These are phyloP conservation scores for Trachymyrmex septentrionalis DNA, from an alignment of 1,140 invertebrate genomes.

Conservation along the genomic window DNA sequence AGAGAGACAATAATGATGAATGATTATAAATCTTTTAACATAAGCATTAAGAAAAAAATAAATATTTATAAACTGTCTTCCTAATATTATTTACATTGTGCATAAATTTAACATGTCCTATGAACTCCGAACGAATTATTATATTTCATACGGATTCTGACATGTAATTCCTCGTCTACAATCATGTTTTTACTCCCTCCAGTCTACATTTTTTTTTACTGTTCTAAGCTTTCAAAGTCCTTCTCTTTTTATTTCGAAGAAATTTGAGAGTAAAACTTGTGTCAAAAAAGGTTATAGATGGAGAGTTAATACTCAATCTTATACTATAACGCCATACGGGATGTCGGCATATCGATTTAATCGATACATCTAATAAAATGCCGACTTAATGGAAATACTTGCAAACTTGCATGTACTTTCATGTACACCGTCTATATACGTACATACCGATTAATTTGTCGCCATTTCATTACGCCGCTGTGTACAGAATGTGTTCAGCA, in stretches of 20 bases:
- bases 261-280: no score
- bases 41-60: neutral
- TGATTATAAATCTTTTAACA: neutral
- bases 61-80: neutral
- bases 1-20: neutral
- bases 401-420: slow-evolving; percentile 43
- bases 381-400: slow-evolving; percentile 31
- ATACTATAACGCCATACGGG: neutral
- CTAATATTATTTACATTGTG: neutral
- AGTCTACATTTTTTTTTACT: no score
- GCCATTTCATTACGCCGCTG: slow-evolving; percentile 62
- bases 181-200: no score
- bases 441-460: slow-evolving; percentile 49
- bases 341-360: slow-evolving; percentile 31
- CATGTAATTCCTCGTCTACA: no score
- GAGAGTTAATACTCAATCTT: neutral
- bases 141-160: neutral
- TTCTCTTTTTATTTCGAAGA: no score
- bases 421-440: slow-evolving; percentile 1
- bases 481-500: slow-evolving; percentile 45
- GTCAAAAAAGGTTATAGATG: no score
- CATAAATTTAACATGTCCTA: neutral
- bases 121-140: neutral
- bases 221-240: no score
- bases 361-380: slow-evolving; percentile 52